Conservation (phyloP, 2,888 invertebrate genomes). For the Xanthia icteritia region DNA sequence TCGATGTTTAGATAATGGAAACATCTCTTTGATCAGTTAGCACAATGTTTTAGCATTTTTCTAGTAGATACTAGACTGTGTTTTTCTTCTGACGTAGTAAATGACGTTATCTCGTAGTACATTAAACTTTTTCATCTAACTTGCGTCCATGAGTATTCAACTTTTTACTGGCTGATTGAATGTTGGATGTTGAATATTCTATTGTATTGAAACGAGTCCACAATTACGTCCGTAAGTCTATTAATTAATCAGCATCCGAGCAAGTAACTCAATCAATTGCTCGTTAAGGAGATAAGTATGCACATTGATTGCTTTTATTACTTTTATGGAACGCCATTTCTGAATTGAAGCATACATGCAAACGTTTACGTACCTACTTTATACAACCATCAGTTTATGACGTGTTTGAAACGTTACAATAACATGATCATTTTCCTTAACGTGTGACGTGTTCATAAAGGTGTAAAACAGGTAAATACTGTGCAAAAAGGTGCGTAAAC, state of each 20-base stretch:
- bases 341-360: constrained; percentile 40
- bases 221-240: constrained; percentile 46
- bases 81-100: constrained; percentile 53
- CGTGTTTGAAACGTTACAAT: constrained; percentile 30
- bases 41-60: constrained; percentile 55
- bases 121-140: constrained; percentile 27
- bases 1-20: constrained; percentile 55
- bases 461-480: constrained; percentile 24
- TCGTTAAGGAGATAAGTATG: constrained; percentile 52
- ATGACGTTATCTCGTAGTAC: constrained; percentile 46
- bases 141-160: constrained; percentile 20
- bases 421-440: constrained; percentile 33
- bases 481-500: neutral
- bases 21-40: constrained; percentile 66
- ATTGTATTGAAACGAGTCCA: constrained; percentile 48
- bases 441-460: constrained; percentile 15
- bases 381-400: constrained; percentile 20
- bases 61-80: constrained; percentile 32
- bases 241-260: constrained; percentile 48
- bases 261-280: constrained; percentile 62
- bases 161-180: constrained; percentile 28
- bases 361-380: constrained; percentile 11
- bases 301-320: constrained; percentile 57
- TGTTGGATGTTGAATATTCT: constrained; percentile 31
- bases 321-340: constrained; percentile 52